A percentile compares a stretch with the other conserved stretches of the same genome.
phyloP scores from a whole-genome alignment of 2,113 vertebrate genomes.

The Nyctereutes procyonoides region DNA sequence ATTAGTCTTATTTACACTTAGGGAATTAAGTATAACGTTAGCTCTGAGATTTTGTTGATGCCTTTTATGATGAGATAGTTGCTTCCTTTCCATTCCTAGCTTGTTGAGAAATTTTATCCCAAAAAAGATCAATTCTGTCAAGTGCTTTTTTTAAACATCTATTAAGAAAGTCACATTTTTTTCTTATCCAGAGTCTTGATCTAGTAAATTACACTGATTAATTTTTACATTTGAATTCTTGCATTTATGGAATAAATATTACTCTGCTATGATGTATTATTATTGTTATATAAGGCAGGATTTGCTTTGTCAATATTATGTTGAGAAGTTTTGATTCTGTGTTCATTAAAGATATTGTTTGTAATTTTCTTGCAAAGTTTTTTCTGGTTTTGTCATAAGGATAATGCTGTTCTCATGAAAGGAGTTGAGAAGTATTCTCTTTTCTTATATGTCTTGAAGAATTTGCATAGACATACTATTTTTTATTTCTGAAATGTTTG shows the following conservation, averaged over 20 bases:
- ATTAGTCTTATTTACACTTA: not conserved
- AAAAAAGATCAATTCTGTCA: slow-evolving; percentile 37
- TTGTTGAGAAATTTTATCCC: slow-evolving; percentile 19
- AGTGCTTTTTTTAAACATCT: not conserved
- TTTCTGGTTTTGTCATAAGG: slow-evolving; percentile 32
- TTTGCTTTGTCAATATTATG: slow-evolving; percentile 6
- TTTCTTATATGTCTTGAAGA: not conserved
- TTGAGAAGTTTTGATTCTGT: not conserved
- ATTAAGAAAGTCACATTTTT: not conserved
- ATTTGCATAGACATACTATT: not conserved
- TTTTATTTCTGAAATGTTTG: not conserved
- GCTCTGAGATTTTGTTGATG: not conserved
- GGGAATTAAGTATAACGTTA: not conserved
- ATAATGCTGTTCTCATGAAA: not conserved
- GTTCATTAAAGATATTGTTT: not conserved
- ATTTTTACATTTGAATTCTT: not conserved
- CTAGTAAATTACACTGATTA: not conserved
- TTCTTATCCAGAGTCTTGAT: not conserved
- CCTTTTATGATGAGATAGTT: not conserved
- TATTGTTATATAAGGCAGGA: not conserved
- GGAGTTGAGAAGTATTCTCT: not conserved
- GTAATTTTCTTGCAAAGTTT: slow-evolving; percentile 18
- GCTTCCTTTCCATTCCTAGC: not conserved
- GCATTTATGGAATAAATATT: not conserved
- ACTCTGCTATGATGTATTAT: not conserved